phyloP scores from a whole-genome alignment of 2,113 vertebrate species.

The Neodontobutis hainanensis region DNA sequence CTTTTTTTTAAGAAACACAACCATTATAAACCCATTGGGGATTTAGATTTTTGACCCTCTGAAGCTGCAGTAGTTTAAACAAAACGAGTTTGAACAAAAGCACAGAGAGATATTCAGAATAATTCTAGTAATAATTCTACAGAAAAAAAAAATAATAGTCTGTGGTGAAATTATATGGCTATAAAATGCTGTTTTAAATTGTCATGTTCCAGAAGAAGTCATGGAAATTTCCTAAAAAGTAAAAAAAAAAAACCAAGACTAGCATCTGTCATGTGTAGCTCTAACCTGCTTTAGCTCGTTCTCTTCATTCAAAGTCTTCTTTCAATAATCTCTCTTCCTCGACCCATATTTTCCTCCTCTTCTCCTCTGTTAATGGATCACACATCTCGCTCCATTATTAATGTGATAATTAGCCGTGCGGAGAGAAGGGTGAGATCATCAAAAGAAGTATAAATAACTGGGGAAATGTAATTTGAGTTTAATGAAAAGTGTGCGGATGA shows the following conservation, averaged over 20 bases:
- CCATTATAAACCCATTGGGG: no score
- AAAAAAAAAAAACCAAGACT: neutral
- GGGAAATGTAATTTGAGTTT: slow-evolving; percentile 75
- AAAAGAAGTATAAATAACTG: slow-evolving; percentile 77
- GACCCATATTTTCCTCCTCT: slow-evolving; percentile 51
- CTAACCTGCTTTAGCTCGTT: slow-evolving; percentile 15
- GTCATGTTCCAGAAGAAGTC: no score
- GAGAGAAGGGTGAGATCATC: slow-evolving; percentile 68
- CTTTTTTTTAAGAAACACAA: no score
- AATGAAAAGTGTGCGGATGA: slow-evolving; percentile 70
- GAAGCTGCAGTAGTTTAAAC: no score
- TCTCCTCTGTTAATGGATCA: slow-evolving; percentile 56
- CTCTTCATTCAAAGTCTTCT: slow-evolving; percentile 31
- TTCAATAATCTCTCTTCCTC: slow-evolving; percentile 26
- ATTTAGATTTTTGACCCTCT: no score
- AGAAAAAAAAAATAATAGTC: no score
- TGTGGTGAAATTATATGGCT: no score
- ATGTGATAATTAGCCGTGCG: slow-evolving; percentile 76
- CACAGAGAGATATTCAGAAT: no score
- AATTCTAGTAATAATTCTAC: no score
- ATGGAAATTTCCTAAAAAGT: no score
- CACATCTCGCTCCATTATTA: slow-evolving; percentile 74
- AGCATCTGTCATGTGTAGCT: slow-evolving; percentile 33
- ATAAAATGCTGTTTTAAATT: no score
- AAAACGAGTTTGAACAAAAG: no score